These are phyloP conservation scores for Pachypanchax playfairii DNA, from an alignment of 2,113 vertebrate genomes.

Conservation along the genomic window DNA sequence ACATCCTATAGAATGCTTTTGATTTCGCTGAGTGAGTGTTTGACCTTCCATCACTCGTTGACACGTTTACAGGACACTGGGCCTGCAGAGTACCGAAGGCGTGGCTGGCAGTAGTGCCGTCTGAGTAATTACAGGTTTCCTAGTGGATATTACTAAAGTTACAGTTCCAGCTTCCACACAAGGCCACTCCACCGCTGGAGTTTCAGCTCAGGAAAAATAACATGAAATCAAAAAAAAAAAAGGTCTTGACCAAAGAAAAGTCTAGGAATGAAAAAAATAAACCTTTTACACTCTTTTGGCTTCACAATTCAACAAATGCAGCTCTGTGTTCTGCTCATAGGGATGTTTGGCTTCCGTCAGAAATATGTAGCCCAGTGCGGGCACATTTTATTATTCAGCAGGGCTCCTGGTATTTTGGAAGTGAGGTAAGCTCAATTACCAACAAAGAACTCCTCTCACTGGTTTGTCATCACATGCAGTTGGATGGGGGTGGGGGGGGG, in stretches of 20 bases:
- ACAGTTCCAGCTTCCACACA: slow-evolving; percentile 65
- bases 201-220: slow-evolving; percentile 29
- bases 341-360: slow-evolving; percentile 54
- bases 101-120: slow-evolving; percentile 77
- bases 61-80: slow-evolving; percentile 72
- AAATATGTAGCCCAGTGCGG: slow-evolving; percentile 63
- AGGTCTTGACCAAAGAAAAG: slow-evolving; percentile 58
- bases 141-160: slow-evolving; percentile 83
- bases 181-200: slow-evolving; percentile 68
- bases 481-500: slow-evolving; percentile 54
- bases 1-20: slow-evolving; percentile 9
- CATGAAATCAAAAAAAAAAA: not conserved
- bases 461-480: slow-evolving; percentile 61
- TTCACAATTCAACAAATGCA: slow-evolving; percentile 50
- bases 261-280: slow-evolving; percentile 47
- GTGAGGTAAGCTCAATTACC: slow-evolving; percentile 71
- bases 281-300: slow-evolving; percentile 37
- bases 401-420: slow-evolving; percentile 70
- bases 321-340: slow-evolving; percentile 47
- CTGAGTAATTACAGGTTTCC: slow-evolving; percentile 86
- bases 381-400: slow-evolving; percentile 58
- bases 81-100: slow-evolving; percentile 68
- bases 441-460: slow-evolving; percentile 76
- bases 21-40: slow-evolving; percentile 23
- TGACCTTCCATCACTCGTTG: slow-evolving; percentile 35